Conservation (phyloP, 2,888 invertebrate species). For the Ctena decussata region DNA sequence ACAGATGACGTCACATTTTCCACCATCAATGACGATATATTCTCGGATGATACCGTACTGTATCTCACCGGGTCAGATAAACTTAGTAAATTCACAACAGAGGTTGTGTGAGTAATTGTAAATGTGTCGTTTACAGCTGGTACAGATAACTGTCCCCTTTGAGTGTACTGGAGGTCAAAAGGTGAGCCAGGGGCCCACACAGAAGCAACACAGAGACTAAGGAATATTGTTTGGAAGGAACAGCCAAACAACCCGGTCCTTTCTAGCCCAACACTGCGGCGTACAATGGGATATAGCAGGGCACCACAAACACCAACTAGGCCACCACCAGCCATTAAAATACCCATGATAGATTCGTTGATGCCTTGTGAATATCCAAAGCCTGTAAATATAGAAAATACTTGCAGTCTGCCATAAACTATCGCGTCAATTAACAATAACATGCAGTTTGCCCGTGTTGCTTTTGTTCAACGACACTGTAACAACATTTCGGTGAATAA, state of each 20-base stretch:
- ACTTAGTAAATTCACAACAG: too few relatives aligned
- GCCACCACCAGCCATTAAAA: slow-evolving; percentile 87
- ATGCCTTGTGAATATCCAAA: slow-evolving; percentile 87
- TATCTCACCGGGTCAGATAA: too few relatives aligned
- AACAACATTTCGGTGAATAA: too few relatives aligned
- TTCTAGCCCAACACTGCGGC: slow-evolving; percentile 84
- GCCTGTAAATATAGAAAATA: too few relatives aligned
- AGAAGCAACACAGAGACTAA: slow-evolving; percentile 86
- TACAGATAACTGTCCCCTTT: neutral
- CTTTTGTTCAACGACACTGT: too few relatives aligned
- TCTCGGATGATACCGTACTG: too few relatives aligned
- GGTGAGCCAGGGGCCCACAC: slow-evolving; percentile 88
- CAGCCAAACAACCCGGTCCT: slow-evolving; percentile 85
- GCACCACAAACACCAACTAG: slow-evolving; percentile 88
- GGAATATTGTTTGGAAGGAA: slow-evolving; percentile 80
- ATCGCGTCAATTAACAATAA: too few relatives aligned
- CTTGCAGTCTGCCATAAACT: too few relatives aligned
- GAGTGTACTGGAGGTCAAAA: slow-evolving; percentile 82
- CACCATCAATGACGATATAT: too few relatives aligned
- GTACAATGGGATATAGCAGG: slow-evolving; percentile 87
- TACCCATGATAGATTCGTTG: slow-evolving; percentile 87
- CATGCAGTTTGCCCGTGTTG: too few relatives aligned
- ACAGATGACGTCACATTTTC: too few relatives aligned
- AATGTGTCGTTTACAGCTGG: neutral
- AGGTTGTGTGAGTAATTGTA: neutral